Percentiles rank a stretch among this genome's conserved stretches.
Conservation (phyloP, 2,113 vertebrate genomes). For the Tamias sibiricus region DNA sequence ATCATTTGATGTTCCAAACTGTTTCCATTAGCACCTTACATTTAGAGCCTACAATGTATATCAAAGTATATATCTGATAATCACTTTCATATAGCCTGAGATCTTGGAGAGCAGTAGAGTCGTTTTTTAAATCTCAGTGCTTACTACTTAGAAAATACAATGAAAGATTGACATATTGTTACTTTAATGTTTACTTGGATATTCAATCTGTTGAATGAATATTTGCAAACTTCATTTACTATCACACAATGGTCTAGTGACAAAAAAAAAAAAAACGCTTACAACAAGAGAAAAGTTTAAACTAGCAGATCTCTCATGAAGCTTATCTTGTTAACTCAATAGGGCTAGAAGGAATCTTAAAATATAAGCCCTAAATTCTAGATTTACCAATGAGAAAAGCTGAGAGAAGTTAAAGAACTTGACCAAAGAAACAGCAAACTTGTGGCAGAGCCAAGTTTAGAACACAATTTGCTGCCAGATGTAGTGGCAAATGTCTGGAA, state of each 20-base stretch:
- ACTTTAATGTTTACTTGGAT: slow-evolving; percentile 37
- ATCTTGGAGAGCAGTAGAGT: background rate
- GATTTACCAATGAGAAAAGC: slow-evolving; percentile 31
- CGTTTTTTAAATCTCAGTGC: background rate
- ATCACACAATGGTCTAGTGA: background rate
- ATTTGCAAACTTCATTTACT: slow-evolving; percentile 39
- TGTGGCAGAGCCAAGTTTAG: background rate
- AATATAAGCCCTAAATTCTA: slow-evolving; percentile 38
- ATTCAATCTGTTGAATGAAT: slow-evolving; percentile 11
- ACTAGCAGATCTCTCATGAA: background rate
- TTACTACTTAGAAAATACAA: background rate
- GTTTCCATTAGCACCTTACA: background rate
- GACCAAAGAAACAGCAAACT: slow-evolving; percentile 42
- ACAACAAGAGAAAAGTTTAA: slow-evolving; percentile 36
- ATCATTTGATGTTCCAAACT: background rate
- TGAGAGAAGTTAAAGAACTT: slow-evolving; percentile 8
- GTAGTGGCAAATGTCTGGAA: no score
- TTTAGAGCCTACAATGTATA: background rate
- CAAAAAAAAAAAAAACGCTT: background rate
- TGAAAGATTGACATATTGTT: background rate
- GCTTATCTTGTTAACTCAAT: background rate
- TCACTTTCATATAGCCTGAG: slow-evolving; percentile 24
- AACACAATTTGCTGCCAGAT: slow-evolving; percentile 6
- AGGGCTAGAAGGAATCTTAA: slow-evolving; percentile 21
- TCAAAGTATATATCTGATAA: background rate